Evolutionary conservation across 1,140 invertebrate genomes (phyloP).

Genomic region (Andrena cerasifolii): DNA sequence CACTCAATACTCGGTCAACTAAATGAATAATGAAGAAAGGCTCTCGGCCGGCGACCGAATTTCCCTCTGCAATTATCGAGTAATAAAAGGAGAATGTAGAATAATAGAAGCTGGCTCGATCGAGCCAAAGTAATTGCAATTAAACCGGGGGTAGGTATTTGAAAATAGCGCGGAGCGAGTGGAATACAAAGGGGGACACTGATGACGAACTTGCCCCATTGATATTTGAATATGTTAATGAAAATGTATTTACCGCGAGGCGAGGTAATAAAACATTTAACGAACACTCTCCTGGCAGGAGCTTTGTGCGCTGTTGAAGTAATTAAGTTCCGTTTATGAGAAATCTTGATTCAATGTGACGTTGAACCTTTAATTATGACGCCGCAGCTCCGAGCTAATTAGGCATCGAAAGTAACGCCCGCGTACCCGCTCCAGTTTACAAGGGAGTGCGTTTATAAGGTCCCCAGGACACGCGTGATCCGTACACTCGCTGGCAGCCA

Average conservation of each 20-base stretch:
- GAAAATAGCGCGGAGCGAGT: too few species aligned
- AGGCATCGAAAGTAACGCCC: background rate
- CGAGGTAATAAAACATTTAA: too few species aligned
- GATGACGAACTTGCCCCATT: too few species aligned
- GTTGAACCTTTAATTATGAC: background rate
- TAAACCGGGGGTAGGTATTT: background rate
- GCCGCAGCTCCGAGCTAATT: background rate
- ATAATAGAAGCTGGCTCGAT: background rate
- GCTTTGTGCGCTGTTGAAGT: too few species aligned
- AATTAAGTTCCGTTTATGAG: background rate
- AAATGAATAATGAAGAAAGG: background rate
- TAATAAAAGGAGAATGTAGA: background rate
- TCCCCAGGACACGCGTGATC: constrained; percentile 38
- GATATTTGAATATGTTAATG: too few species aligned
- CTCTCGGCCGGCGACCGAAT: background rate
- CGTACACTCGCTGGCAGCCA: constrained; percentile 37
- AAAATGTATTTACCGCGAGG: too few species aligned
- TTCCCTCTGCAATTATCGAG: background rate
- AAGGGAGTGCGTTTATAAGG: constrained; percentile 42
- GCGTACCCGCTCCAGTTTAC: background rate
- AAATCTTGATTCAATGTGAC: background rate
- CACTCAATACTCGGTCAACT: background rate
- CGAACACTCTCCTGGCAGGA: too few species aligned
- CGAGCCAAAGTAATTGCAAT: background rate
- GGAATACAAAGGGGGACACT: too few species aligned